A percentile compares a stretch with the other conserved stretches of the same genome.
Evolutionary conservation across 2,113 vertebrate genomes (phyloP).

Genomic region (Promerops cafer): DNA sequence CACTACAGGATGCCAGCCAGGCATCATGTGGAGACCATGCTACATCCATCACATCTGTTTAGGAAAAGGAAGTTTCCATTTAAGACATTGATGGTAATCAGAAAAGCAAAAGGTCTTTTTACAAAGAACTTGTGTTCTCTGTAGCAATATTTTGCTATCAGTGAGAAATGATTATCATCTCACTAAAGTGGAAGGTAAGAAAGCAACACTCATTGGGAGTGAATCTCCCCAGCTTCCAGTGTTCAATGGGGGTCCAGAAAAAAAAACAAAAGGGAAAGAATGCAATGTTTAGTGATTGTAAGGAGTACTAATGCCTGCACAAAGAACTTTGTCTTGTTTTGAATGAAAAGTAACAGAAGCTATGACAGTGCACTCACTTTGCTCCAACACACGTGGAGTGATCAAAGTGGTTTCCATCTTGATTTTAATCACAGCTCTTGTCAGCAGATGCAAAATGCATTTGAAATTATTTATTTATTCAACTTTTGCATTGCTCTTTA

Average conservation of each 20-base stretch:
- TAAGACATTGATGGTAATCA: not conserved
- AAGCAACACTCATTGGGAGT: not conserved
- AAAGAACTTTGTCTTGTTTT: not conserved
- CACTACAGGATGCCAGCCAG: conserved; percentile 97
- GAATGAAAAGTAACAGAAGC: not conserved
- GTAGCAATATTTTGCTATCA: not conserved
- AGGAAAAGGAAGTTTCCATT: not conserved
- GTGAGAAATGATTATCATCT: not conserved
- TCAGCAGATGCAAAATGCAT: not conserved
- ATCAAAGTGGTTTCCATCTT: not conserved
- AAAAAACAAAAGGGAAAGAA: not conserved
- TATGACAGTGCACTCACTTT: not conserved
- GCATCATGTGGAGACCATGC: conserved; percentile 96
- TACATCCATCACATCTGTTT: conserved; percentile 96
- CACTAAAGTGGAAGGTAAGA: not conserved
- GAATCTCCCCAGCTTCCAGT: not conserved
- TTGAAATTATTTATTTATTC: not conserved
- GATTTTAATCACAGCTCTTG: not conserved
- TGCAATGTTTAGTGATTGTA: not conserved
- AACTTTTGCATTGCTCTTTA: not conserved
- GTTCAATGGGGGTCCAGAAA: not conserved
- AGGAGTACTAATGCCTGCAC: not conserved
- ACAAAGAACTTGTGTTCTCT: not conserved
- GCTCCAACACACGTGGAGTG: not conserved
- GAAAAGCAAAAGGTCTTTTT: not conserved